Base-by-base conservation (phyloP, 1,140 invertebrate species). In the Musca vetustissima region DNA sequence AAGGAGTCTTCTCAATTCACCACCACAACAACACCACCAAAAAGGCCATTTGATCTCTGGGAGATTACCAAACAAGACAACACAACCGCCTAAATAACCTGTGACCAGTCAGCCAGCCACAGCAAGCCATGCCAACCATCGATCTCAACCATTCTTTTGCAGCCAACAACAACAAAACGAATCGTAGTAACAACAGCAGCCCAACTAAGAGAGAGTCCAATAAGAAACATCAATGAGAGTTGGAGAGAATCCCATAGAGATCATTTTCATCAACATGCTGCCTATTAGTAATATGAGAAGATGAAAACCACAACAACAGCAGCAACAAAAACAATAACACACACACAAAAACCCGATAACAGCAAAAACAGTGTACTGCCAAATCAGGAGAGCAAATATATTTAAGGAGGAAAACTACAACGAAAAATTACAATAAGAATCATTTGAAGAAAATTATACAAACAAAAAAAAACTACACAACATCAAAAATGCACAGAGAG, bases 211-310 rank as follows among this genome's bases (percentile, higher is more conserved):
- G 21, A 52, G 49, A 61, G 6, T 61, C 14, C 28, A 17, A 43
- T 43, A 43, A 43, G 36, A 36, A n/a, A 17, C 3, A 49, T 43
- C 2, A 49, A n/a, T 14, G 17, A 24, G 9, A 49, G 64, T 48
- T 61, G 28, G 57, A 61, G 64, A 66, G 64, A 7, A 43, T 43
- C 36, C 4, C 36, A 43, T 48, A 66, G n/a, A 24, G 64, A 66
- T 49, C 49, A 66, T 66, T 66, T 48, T 48, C 64, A 66, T 43
- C 32, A 61, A 61, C 57, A 61, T 61, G 57, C 57, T 36, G 57
- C 57, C 57, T 61, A 61, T 61, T 61, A 61, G 57, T 61, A 61
- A 61, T 32, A 66, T 25, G 64, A 66, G 49, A 66, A 48, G 43
- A 52, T 66, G 36, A 52, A 28, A 49, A 28, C 21, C 47, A 49